Evolutionary conservation across 2,113 vertebrate genomes (phyloP), one percentile per base, ranked within the genome.

Genomic region (Lichenostomus cassidix): DNA sequence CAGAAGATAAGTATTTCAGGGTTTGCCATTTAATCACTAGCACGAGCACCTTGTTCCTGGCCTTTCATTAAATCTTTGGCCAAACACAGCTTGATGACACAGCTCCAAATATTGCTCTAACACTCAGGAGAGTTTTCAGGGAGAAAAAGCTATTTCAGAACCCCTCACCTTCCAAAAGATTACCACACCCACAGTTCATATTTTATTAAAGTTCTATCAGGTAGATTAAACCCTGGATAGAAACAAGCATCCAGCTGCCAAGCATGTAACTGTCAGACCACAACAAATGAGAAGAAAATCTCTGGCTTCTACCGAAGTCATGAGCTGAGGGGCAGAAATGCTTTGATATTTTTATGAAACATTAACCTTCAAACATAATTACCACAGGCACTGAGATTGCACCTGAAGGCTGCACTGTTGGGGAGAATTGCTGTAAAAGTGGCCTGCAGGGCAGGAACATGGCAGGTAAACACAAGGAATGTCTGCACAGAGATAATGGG

Each of bases 281-380:
- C 71, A 97, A 95, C 76, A 89, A 96, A 83, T 52, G 64, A 89
- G 65, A 11, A 67, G 60, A 62, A 33, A 33, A 44, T 0, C 56
- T 28, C 47, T 15, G 8, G 10, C 76, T 84, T 73, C 68, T 47
- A 42, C 52, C 58, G 24, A 81, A 96, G 74, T 59, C 9, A 5
- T 24, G 55, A 79, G 84, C 87, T 71, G 60, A 90, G 73, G 37
- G 52, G 83, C 79, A 96, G 83, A 87, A 90, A 81, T 0, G 6
- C 87, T 93, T 94, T 78, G 47, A 64, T 93, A 79, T 81, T 78
- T 90, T 83, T 71, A 56, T 64, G 93, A 93, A 89, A 90, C 86
- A 58, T 95, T 90, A 93, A 93, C 93, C 76, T 95, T 94, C 80
- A 75, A 89, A 75, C 47, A 7, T 53, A 44, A 87, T 88, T 93